Conservation (phyloP, 1,140 invertebrate species). For the Arctopsyche grandis region DNA sequence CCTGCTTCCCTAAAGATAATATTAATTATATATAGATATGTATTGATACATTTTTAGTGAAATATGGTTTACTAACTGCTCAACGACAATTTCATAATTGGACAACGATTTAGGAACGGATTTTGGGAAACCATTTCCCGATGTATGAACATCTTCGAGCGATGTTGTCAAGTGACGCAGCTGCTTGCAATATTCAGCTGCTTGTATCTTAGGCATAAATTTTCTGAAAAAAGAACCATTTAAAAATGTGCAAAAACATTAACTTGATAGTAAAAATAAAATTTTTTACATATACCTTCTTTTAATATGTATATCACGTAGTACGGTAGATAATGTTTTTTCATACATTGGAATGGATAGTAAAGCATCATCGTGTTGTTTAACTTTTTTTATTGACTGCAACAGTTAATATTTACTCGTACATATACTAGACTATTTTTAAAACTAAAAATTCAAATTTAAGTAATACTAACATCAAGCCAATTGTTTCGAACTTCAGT, state of each 20-base stretch:
- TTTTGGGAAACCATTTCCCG: conserved; percentile 73
- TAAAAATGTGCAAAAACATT: background rate
- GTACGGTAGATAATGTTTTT: conserved; percentile 81
- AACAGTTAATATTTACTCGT: conserved; percentile 56
- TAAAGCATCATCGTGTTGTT: conserved; percentile 78
- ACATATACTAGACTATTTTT: conserved; percentile 39
- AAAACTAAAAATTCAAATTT: background rate
- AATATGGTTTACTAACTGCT: conserved; percentile 73
- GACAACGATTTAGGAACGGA: conserved; percentile 76
- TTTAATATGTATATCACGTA: conserved; percentile 83
- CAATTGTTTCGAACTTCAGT: conserved; percentile 92
- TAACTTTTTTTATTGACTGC: conserved; percentile 84
- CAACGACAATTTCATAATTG: conserved; percentile 88
- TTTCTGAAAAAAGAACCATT: conserved; percentile 72
- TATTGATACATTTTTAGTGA: background rate
- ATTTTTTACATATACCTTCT: conserved; percentile 71
- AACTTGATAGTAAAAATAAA: conserved; percentile 17
- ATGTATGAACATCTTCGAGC: conserved; percentile 80
- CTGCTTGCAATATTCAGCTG: conserved; percentile 83
- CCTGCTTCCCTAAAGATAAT: conserved; percentile 78
- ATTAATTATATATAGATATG: background rate
- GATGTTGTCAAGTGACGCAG: conserved; percentile 83
- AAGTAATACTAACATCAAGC: conserved; percentile 77
- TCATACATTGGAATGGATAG: conserved; percentile 83
- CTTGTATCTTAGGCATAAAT: conserved; percentile 89